Conservation (phyloP, 2,113 vertebrate genomes). For the Chamaetylas fuelleborni region DNA sequence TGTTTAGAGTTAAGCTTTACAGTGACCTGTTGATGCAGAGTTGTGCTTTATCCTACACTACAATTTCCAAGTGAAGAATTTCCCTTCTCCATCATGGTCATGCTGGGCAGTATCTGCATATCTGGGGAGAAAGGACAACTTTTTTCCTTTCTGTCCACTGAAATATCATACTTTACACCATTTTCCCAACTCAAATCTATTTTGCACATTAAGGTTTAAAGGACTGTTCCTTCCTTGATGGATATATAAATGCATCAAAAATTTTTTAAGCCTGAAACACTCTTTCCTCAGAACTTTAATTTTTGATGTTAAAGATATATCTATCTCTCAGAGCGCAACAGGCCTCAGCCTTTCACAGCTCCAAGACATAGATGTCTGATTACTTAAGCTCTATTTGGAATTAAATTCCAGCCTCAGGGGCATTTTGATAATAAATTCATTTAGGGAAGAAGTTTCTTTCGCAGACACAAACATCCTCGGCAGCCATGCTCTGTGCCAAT, state of each 20-base stretch:
- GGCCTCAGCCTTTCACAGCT: constrained; percentile 59
- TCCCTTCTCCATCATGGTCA: background rate
- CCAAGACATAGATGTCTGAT: constrained; percentile 68
- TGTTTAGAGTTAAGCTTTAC: background rate
- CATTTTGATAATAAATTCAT: constrained; percentile 68
- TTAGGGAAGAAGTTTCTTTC: constrained; percentile 49
- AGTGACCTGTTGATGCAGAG: background rate
- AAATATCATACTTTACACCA: background rate
- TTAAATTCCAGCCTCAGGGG: constrained; percentile 68
- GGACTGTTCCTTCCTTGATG: background rate
- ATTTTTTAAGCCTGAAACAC: constrained; percentile 6
- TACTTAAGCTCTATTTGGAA: constrained; percentile 69
- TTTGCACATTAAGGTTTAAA: background rate
- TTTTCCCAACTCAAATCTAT: background rate
- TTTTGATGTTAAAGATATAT: constrained; percentile 61
- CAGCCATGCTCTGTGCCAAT: background rate
- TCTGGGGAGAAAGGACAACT: background rate
- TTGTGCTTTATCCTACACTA: background rate
- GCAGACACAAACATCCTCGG: constrained; percentile 34
- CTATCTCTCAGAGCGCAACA: constrained; percentile 43
- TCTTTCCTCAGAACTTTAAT: constrained; percentile 22
- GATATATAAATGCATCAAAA: background rate
- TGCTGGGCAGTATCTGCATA: background rate
- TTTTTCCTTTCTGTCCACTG: background rate
- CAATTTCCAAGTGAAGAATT: background rate